These are phyloP conservation scores for Eudorcas thomsonii DNA, from an alignment of 2,113 vertebrate species.

Conservation along the genomic window DNA sequence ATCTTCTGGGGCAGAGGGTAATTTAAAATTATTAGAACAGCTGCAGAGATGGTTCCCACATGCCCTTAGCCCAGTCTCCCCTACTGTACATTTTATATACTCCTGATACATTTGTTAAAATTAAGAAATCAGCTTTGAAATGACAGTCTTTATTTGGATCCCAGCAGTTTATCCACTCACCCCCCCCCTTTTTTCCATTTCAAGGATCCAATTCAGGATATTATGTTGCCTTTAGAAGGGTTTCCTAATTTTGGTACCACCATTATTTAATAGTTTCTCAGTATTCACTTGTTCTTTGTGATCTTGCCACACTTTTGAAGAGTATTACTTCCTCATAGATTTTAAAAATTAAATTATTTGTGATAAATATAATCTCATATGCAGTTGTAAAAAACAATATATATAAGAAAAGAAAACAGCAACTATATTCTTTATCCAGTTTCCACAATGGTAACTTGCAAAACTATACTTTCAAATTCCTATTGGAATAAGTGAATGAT, in stretches of 20 bases:
- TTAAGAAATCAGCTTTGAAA: not conserved
- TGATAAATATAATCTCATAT: not conserved
- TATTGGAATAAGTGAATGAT: not conserved
- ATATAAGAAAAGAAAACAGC: not conserved
- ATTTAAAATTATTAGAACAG: not conserved
- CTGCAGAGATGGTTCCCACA: not conserved
- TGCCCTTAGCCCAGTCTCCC: not conserved
- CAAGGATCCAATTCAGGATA: too few relatives aligned
- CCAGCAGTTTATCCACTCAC: too few relatives aligned
- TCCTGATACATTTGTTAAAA: not conserved
- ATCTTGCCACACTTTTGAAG: not conserved
- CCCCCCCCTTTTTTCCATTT: too few relatives aligned
- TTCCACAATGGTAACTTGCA: not conserved
- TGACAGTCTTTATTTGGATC: not conserved
- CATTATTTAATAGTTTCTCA: too few relatives aligned
- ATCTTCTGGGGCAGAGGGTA: not conserved
- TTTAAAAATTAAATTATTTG: not conserved
- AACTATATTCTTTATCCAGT: not conserved
- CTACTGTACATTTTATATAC: not conserved
- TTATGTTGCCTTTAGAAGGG: too few relatives aligned
- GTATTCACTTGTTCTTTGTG: not conserved
- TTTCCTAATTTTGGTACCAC: too few relatives aligned
- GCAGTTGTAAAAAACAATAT: too few relatives aligned
- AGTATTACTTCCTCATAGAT: not conserved
- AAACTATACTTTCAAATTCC: not conserved